Evolutionary conservation across 64 coral and sea anemone genomes (phyloP).

Genomic region (Stichodactyla mertensii): DNA sequence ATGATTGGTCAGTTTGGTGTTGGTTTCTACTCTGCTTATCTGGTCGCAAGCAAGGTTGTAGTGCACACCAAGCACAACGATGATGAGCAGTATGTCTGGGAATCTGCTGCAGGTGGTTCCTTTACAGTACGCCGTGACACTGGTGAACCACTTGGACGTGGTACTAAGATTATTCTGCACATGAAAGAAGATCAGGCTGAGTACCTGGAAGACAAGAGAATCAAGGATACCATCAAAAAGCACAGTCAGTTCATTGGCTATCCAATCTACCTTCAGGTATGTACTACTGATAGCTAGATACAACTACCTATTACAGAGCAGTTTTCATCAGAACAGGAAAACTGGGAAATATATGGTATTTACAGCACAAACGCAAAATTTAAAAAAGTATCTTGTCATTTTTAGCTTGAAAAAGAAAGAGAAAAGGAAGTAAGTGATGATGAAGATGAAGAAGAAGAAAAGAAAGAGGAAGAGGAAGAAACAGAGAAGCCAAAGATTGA

Average conservation of each 20-base stretch:
- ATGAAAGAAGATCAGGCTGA: conserved; percentile 91
- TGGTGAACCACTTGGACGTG: conserved; percentile 66
- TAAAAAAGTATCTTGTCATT: background rate
- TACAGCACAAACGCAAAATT: background rate
- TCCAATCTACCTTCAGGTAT: conserved; percentile 85
- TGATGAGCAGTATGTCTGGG: conserved; percentile 96
- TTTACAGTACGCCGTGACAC: conserved; percentile 77
- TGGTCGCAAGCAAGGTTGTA: conserved; percentile 87
- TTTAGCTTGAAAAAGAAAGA: conserved; percentile 88
- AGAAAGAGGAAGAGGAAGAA: conserved; percentile 58
- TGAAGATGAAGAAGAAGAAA: conserved; percentile 79
- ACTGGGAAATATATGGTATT: too few relatives aligned
- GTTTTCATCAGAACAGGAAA: too few relatives aligned
- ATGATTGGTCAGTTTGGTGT: conserved; percentile 99
- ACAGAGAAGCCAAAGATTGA: conserved; percentile 84
- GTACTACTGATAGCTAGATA: background rate
- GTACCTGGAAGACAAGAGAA: conserved; percentile 83
- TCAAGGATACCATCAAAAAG: conserved; percentile 94
- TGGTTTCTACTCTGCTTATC: conserved; percentile 97
- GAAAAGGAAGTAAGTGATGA: conserved; percentile 87
- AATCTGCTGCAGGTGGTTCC: conserved; percentile 92
- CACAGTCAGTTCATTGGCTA: conserved; percentile 99
- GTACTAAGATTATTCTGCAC: conserved; percentile 84
- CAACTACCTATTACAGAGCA: background rate
- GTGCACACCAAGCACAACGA: conserved; percentile 97